Evolutionary conservation across 2,113 vertebrate species (phyloP).

Genomic region (Callithrix jacchus): DNA sequence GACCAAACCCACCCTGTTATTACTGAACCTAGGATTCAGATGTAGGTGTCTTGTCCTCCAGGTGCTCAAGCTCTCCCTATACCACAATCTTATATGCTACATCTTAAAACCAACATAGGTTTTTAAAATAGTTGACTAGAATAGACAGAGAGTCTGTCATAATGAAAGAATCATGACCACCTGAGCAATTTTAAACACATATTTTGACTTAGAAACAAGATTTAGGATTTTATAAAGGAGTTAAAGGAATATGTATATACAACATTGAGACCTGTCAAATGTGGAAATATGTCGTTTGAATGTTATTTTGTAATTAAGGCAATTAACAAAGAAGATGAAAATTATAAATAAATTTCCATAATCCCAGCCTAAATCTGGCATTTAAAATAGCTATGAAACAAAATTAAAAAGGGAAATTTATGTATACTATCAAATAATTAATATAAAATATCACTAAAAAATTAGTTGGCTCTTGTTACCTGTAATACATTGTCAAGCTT

Average conservation of each 20-base stretch:
- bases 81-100: neutral
- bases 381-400: neutral
- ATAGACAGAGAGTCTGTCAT: neutral
- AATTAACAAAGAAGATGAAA: constrained; percentile 8
- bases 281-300: neutral
- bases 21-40: neutral
- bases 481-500: neutral
- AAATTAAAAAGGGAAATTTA: neutral
- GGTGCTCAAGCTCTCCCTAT: neutral
- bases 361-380: neutral
- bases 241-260: neutral
- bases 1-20: neutral
- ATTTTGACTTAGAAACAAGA: neutral
- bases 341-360: neutral
- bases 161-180: neutral
- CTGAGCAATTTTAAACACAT: neutral
- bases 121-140: neutral
- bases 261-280: neutral
- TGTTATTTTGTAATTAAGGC: constrained; percentile 16
- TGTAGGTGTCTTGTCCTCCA: fast-evolving
- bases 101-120: neutral
- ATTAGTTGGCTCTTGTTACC: neutral
- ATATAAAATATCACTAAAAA: neutral
- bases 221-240: neutral
- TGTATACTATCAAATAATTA: neutral